These are phyloP conservation scores for Hippocampus kuda DNA, from an alignment of 2,797 vertebrate genomes.

Conservation along the genomic window DNA sequence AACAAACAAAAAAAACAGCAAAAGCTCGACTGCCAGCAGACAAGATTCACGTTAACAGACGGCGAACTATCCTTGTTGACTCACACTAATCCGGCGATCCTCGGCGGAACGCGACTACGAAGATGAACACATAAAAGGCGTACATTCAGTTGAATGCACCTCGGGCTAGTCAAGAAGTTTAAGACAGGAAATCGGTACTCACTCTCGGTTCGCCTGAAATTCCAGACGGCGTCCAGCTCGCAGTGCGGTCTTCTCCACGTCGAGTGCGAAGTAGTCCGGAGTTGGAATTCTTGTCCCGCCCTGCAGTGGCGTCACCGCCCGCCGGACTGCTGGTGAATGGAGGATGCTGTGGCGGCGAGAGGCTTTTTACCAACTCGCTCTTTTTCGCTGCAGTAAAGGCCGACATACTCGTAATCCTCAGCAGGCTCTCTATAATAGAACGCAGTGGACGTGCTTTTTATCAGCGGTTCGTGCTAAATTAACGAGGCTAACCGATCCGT, in stretches of 20 bases:
- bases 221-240: slow-evolving; percentile 55
- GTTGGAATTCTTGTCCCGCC: slow-evolving; percentile 49
- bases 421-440: neutral
- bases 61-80: slow-evolving; percentile 41
- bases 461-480: neutral
- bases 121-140: neutral
- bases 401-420: slow-evolving; percentile 1
- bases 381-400: neutral
- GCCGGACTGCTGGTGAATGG: slow-evolving; percentile 2
- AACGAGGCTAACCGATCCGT: neutral
- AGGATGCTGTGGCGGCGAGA: slow-evolving; percentile 2
- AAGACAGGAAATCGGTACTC: slow-evolving; percentile 47
- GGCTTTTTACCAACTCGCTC: neutral
- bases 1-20: slow-evolving; percentile 30
- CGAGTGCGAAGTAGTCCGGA: slow-evolving; percentile 51
- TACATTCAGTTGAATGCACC: neutral
- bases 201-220: slow-evolving; percentile 53
- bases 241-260: slow-evolving; percentile 57
- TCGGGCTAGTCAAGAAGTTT: slow-evolving; percentile 21
- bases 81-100: neutral
- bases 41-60: slow-evolving; percentile 38
- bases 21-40: slow-evolving; percentile 43
- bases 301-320: slow-evolving; percentile 38
- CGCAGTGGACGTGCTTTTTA: neutral
- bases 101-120: neutral